Conservation (phyloP, 1,140 invertebrate species). For the Whitmania pigra region DNA sequence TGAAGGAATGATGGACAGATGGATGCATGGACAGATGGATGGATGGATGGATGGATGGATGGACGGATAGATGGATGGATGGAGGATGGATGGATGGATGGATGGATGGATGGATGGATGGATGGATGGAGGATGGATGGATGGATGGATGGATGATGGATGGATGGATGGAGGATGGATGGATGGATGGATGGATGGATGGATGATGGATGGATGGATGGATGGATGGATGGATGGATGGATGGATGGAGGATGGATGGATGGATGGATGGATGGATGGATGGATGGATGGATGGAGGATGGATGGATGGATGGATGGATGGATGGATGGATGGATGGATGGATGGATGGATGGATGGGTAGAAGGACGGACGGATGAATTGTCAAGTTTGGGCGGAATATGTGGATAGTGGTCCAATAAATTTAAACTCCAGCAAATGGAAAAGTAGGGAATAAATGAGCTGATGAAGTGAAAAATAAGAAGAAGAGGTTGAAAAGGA, state of each 20-base stretch:
- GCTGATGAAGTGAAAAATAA: neutral
- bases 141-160: constrained; percentile 1
- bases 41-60: neutral
- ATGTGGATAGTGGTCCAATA: neutral
- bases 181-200: constrained; percentile 1
- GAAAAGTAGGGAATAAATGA: neutral
- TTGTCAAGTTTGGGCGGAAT: neutral
- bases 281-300: neutral
- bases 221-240: neutral
- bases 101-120: constrained; percentile 1
- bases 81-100: neutral
- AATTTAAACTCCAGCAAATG: neutral
- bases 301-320: neutral
- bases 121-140: neutral
- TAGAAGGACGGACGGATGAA: neutral
- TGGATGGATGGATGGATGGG: neutral
- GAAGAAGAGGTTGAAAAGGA: neutral
- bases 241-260: neutral
- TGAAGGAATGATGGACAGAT: too few species aligned
- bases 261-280: constrained; percentile 3
- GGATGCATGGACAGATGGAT: too few species aligned
- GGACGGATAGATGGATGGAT: constrained; percentile 4
- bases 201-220: neutral
- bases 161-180: too few species aligned
- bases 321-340: constrained; percentile 9